These are phyloP conservation scores for Brachypteracias leptosomus DNA, from an alignment of 2,113 vertebrate species.

Conservation along the genomic window DNA sequence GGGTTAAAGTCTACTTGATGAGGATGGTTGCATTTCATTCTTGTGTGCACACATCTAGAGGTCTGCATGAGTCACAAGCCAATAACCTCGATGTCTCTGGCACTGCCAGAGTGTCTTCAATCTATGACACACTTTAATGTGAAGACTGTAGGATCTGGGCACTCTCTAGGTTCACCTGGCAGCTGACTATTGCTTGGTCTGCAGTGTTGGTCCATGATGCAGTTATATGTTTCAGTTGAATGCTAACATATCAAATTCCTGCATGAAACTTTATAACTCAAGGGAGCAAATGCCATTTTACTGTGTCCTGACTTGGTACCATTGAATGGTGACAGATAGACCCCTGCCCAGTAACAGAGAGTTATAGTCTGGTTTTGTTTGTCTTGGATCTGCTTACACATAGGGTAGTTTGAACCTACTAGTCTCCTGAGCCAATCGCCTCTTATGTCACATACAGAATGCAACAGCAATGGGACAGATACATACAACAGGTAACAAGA, in stretches of 20 bases:
- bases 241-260: neutral
- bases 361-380: neutral
- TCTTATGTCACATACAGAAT: neutral
- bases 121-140: neutral
- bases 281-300: neutral
- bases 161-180: neutral
- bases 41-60: neutral
- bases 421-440: neutral
- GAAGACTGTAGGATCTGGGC: neutral
- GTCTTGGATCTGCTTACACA: neutral
- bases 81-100: too few species aligned
- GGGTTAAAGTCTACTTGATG: neutral
- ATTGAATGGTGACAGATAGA: neutral
- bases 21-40: neutral
- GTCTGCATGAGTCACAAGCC: neutral
- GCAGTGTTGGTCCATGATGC: neutral
- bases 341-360: neutral
- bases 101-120: neutral
- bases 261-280: neutral
- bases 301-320: neutral
- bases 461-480: neutral
- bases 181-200: neutral
- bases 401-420: neutral
- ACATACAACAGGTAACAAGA: neutral
- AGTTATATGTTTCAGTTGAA: neutral